Conservation (phyloP, 1,140 invertebrate genomes). For the Rhagoletis pomonella region DNA sequence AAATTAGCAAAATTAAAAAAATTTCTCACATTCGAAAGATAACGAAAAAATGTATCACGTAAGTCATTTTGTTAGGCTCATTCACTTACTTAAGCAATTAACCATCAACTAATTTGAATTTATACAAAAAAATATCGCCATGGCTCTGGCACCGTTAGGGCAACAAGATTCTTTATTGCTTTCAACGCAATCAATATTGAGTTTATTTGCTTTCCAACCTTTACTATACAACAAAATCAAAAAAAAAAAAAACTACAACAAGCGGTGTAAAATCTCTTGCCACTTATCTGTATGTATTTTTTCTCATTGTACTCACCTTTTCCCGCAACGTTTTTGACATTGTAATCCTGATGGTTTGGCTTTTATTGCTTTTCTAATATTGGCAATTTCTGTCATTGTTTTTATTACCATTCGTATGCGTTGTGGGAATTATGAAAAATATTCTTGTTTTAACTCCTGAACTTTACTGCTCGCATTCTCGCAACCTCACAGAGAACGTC, state of each 20-base stretch:
- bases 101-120: too few species aligned
- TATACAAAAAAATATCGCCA: too few species aligned
- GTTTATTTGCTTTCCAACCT: background rate
- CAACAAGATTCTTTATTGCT: too few species aligned
- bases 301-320: background rate
- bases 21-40: too few species aligned
- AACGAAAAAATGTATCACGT: too few species aligned
- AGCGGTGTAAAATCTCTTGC: too few species aligned
- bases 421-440: background rate
- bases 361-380: too few species aligned
- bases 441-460: background rate
- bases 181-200: too few species aligned
- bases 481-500: background rate
- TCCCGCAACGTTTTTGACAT: background rate
- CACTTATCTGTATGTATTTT: background rate
- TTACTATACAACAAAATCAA: background rate
- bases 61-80: too few species aligned
- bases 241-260: background rate
- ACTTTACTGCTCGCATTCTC: background rate
- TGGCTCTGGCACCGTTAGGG: too few species aligned
- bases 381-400: background rate
- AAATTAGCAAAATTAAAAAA: too few species aligned
- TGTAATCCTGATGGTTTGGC: background rate
- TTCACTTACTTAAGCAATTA: too few species aligned
- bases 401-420: background rate